phyloP scores from a whole-genome alignment of 1,140 invertebrate genomes.

The Leptoteleia sp. region DNA sequence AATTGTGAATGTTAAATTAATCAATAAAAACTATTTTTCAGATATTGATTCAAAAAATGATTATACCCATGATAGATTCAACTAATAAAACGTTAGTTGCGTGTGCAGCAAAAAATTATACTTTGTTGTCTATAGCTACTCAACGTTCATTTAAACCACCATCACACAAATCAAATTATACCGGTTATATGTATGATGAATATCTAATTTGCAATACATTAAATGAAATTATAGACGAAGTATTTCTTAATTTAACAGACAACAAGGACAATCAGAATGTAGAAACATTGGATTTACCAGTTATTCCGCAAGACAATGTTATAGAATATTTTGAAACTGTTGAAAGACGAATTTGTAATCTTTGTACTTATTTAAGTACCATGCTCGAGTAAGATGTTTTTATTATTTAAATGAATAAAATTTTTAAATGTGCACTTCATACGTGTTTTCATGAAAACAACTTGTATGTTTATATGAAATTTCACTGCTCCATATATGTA shows the following conservation, averaged over 20 bases:
- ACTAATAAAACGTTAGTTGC: constrained; percentile 63
- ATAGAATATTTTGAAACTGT: constrained; percentile 68
- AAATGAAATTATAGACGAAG: constrained; percentile 71
- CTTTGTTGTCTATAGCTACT: constrained; percentile 69
- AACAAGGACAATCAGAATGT: constrained; percentile 23
- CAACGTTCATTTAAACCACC: constrained; percentile 72
- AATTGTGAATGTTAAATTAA: no score
- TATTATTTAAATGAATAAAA: constrained; percentile 1
- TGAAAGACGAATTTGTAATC: constrained; percentile 71
- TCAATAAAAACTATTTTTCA: no score
- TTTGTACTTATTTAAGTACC: constrained; percentile 72
- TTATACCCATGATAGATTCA: constrained; percentile 71
- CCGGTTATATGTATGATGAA: constrained; percentile 68
- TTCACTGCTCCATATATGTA: no score
- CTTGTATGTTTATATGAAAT: no score
- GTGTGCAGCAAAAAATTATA: constrained; percentile 72
- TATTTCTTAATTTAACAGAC: constrained; percentile 69
- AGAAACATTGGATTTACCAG: constrained; percentile 66
- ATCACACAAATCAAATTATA: constrained; percentile 60
- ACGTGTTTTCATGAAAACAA: no score
- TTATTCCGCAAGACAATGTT: constrained; percentile 68
- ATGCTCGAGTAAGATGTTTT: constrained; percentile 69
- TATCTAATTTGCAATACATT: constrained; percentile 73
- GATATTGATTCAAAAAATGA: constrained; percentile 67
- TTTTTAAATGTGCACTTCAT: no score